Conservation (phyloP, 1,140 invertebrate genomes). For the Lasaia peninsularis region DNA sequence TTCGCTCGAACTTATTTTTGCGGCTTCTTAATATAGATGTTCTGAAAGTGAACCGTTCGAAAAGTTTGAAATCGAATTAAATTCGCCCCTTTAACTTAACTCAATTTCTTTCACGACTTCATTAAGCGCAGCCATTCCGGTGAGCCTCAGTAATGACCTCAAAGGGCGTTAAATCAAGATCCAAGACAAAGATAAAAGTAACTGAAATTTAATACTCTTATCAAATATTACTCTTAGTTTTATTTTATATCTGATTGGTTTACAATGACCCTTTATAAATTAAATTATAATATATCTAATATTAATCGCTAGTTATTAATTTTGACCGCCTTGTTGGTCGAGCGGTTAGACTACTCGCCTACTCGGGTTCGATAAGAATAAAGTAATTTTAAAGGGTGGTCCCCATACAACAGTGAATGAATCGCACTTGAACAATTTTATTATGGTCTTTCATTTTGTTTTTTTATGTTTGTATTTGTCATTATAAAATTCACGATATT, state of each 20-base stretch:
- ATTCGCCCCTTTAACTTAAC: slow-evolving; percentile 73
- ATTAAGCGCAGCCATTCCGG: slow-evolving; percentile 68
- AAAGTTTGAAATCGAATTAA: slow-evolving; percentile 75
- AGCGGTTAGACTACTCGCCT: too few relatives aligned
- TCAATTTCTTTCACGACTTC: slow-evolving; percentile 74
- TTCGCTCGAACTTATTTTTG: slow-evolving; percentile 56
- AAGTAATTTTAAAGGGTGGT: too few relatives aligned
- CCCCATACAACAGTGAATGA: too few relatives aligned
- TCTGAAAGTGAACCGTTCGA: slow-evolving; percentile 64
- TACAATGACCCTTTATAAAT: neutral
- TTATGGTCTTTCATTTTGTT: too few relatives aligned
- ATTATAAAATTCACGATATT: too few relatives aligned
- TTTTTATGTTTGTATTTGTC: too few relatives aligned
- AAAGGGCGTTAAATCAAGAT: slow-evolving; percentile 73
- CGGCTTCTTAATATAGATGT: slow-evolving; percentile 45
- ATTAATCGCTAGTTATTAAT: too few relatives aligned
- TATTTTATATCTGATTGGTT: slow-evolving; percentile 10
- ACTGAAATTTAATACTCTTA: slow-evolving; percentile 68
- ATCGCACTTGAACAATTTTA: too few relatives aligned
- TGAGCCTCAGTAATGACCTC: slow-evolving; percentile 71
- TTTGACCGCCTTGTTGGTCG: too few relatives aligned
- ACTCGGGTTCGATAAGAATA: too few relatives aligned
- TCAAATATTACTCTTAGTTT: slow-evolving; percentile 41
- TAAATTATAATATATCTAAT: too few relatives aligned
- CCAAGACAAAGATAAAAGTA: slow-evolving; percentile 65